phyloP scores from a whole-genome alignment of 2,797 vertebrate genomes.

The Platalea minor region DNA sequence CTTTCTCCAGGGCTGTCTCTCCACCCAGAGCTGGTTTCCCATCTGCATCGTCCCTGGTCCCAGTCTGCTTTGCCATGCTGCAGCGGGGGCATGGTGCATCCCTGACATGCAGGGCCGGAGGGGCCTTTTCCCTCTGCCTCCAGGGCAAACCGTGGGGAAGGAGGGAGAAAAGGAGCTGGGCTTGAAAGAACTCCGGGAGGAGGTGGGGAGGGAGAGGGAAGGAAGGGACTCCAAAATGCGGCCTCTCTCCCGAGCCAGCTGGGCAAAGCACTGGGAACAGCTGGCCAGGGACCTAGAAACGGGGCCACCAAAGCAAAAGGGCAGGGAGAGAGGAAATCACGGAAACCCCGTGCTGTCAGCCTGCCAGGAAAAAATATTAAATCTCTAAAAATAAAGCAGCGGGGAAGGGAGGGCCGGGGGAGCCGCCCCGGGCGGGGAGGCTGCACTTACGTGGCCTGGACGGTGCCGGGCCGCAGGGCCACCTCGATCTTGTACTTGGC shows the following conservation, averaged over 20 bases:
- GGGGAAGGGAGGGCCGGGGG: neutral
- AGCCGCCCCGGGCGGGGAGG: neutral
- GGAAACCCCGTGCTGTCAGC: neutral
- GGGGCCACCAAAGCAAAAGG: neutral
- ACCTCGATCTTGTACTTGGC: conserved; percentile 93
- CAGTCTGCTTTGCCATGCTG: neutral
- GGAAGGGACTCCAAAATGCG: neutral
- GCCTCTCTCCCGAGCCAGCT: neutral
- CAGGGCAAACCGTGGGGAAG: neutral
- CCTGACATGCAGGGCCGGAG: neutral
- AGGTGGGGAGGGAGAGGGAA: neutral
- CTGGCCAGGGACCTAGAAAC: neutral
- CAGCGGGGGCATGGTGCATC: neutral
- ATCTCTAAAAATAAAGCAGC: conserved; percentile 1
- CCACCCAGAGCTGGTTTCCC: neutral
- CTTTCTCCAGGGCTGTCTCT: neutral
- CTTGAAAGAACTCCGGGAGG: neutral
- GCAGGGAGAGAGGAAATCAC: neutral
- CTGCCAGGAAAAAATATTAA: conserved; percentile 52
- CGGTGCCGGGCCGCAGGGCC: conserved; percentile 87
- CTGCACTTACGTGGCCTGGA: conserved; percentile 87
- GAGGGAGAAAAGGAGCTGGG: neutral
- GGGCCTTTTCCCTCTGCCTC: neutral
- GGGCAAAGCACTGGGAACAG: neutral
- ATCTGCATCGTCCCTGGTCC: neutral